Evolutionary conservation across 2,888 invertebrate genomes (phyloP), one percentile per base, ranked within the genome.

Genomic region (Hipparchia semele): DNA sequence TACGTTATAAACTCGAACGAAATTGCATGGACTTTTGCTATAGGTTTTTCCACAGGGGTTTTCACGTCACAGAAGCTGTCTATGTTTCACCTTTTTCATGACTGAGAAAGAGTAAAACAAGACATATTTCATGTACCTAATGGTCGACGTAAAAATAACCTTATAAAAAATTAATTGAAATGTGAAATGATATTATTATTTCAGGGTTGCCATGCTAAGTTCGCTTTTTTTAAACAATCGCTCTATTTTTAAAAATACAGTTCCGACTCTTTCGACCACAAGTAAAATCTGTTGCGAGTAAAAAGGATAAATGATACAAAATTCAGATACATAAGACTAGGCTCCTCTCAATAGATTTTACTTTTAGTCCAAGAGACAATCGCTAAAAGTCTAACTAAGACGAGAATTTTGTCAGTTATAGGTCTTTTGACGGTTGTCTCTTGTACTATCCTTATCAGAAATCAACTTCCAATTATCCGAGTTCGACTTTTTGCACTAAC

Each of bases 311-410:
- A 80, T 79, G 79, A 80, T 81, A 78, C 76, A 83, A 84, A 87
- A 71, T 86, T 89, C 87, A 90, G 89, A 90, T 89, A 85, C 84
- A 33, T 85, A 85, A 84, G 91, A 91, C 92, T 91, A 91, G 91
- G 84, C 79, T 79, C 77, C 72, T 64, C 46, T 78, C 80, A 87
- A 88, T 86, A 85, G 85, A 90, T 87, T 88, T 81, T 78, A 85
- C 87, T 83, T 74, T 80, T 82, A 85, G 87, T 86, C 83, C 87
- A 82, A 80, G 82, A 77, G 83, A 77, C 70, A 79, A 79, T 79
- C 79, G 81, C 77, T 56, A 71, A 56, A 67, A 74, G 45, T 66
- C 51, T 23, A 23, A 23, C 2, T 70, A 65, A 51, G 53, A 6
- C 51, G n/a, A 39, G 0, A 56, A 13, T 9, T 13, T 66, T 39